Conservation (phyloP, 2,888 invertebrate species). For the Cotesia congregata region DNA sequence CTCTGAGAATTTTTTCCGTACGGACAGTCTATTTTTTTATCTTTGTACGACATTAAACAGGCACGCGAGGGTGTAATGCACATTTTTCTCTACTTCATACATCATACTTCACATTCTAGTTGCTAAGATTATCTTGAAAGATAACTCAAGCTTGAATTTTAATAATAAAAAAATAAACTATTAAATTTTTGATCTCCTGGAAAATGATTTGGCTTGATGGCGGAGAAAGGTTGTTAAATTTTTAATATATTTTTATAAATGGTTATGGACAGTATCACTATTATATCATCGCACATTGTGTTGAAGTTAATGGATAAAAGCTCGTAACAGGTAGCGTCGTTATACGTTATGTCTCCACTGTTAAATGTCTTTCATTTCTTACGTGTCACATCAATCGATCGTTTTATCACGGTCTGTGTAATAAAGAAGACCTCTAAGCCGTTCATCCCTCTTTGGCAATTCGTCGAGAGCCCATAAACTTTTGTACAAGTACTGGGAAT, state of each 20-base stretch:
- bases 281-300: constrained; percentile 7
- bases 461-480: constrained; percentile 20
- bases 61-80: constrained; percentile 36
- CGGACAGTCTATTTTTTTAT: constrained; percentile 31
- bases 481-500: constrained; percentile 6
- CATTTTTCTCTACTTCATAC: not conserved
- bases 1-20: not conserved
- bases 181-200: too few relatives aligned
- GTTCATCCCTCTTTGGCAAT: not conserved
- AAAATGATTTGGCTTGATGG: too few relatives aligned
- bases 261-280: not conserved
- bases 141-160: not conserved
- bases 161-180: too few relatives aligned
- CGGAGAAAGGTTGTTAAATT: not conserved
- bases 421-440: constrained; percentile 19
- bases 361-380: constrained; percentile 3
- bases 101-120: constrained; percentile 24
- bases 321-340: not conserved
- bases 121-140: constrained; percentile 16
- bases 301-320: constrained; percentile 7
- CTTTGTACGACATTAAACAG: constrained; percentile 31
- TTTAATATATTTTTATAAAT: not conserved
- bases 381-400: constrained; percentile 22
- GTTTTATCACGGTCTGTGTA: constrained; percentile 25
- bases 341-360: not conserved